phyloP scores from a whole-genome alignment of 2,888 invertebrate genomes.

The Aleiodes alternator region DNA sequence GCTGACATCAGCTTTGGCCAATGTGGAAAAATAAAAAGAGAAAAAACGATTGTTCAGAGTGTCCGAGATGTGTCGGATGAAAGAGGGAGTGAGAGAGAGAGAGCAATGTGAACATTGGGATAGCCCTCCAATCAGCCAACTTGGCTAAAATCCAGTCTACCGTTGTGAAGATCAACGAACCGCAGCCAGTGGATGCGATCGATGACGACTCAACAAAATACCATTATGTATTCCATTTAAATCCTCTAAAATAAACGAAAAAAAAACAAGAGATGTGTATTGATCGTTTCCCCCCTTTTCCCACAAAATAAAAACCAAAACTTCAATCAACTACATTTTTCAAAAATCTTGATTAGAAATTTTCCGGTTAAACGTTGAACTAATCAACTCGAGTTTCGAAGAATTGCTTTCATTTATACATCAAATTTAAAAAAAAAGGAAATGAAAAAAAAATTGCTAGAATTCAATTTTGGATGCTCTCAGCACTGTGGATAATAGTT shows the following conservation, averaged over 20 bases:
- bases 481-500: too few species aligned
- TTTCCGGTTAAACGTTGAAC: too few species aligned
- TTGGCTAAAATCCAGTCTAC: constrained; percentile 51
- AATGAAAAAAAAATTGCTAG: too few species aligned
- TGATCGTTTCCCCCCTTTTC: neutral
- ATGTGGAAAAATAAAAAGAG: neutral
- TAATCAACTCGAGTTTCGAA: too few species aligned
- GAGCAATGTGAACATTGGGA: constrained; percentile 42
- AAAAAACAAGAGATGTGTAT: constrained; percentile 1
- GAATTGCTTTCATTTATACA: too few species aligned
- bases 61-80: constrained; percentile 45
- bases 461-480: too few species aligned
- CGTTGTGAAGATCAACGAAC: constrained; percentile 15
- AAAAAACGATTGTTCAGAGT: constrained; percentile 45
- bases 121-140: constrained; percentile 51
- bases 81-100: neutral
- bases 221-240: constrained; percentile 20
- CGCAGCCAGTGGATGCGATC: constrained; percentile 23
- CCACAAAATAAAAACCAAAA: too few species aligned
- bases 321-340: too few species aligned
- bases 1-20: constrained; percentile 50
- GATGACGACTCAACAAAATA: constrained; percentile 38
- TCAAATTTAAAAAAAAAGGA: too few species aligned
- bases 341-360: too few species aligned
- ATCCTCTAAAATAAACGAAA: neutral